Evolutionary conservation across 1,140 invertebrate genomes (phyloP).

Genomic region (Mercenaria mercenaria): DNA sequence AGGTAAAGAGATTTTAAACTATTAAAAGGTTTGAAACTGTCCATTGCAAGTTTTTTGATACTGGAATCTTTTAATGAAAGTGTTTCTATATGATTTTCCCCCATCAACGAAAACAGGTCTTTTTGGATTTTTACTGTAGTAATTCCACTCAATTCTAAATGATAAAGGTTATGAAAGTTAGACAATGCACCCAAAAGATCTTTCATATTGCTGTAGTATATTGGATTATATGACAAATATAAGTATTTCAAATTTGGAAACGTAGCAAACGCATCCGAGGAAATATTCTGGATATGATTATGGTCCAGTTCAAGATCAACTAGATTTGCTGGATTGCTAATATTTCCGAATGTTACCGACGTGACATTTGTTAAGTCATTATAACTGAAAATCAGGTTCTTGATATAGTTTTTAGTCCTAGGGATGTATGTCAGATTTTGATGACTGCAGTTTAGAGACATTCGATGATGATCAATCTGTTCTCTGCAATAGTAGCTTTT

Average conservation of each 20-base stretch:
- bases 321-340: background rate
- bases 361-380: background rate
- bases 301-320: background rate
- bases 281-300: background rate
- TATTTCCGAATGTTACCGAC: background rate
- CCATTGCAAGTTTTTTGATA: background rate
- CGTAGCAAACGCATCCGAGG: background rate
- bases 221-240: background rate
- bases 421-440: background rate
- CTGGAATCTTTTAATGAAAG: background rate
- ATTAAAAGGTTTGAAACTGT: background rate
- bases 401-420: background rate
- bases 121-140: too few relatives aligned
- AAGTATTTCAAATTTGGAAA: background rate
- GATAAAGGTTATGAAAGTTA: background rate
- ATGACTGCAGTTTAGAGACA: background rate
- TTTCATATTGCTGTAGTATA: background rate
- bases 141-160: background rate
- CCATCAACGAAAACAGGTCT: background rate
- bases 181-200: background rate
- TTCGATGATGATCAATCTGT: too few relatives aligned
- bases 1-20: background rate
- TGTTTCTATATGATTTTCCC: too few relatives aligned
- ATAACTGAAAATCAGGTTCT: background rate
- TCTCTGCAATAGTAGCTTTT: too few relatives aligned